Evolutionary conservation across 2,113 vertebrate genomes (phyloP).

Genomic region (Atrichornis clamosus): DNA sequence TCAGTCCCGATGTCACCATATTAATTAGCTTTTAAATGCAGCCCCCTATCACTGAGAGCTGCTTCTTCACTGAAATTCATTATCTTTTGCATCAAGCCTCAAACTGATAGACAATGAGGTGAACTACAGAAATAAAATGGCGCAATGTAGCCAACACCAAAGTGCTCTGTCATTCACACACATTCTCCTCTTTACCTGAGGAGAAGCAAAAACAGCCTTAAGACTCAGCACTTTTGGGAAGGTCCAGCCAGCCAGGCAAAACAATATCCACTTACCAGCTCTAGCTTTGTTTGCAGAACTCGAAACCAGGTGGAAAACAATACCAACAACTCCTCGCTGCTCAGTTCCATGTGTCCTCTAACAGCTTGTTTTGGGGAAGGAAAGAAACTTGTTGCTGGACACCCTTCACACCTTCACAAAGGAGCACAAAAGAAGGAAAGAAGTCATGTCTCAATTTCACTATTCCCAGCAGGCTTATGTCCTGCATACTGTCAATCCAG

Average conservation of each 20-base stretch:
- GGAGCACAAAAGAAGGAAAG: background rate
- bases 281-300: conserved; percentile 15
- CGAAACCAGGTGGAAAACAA: background rate
- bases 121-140: background rate
- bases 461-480: background rate
- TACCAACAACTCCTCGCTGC: fast-evolving
- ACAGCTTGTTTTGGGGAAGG: background rate
- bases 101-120: background rate
- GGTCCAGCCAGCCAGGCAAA: background rate
- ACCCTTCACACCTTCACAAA: background rate
- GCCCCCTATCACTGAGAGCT: background rate
- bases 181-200: background rate
- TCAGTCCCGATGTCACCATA: background rate
- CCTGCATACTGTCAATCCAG: conserved; percentile 23
- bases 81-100: background rate
- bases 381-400: background rate
- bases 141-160: background rate
- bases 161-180: background rate
- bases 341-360: background rate
- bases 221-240: background rate
- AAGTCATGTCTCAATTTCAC: background rate
- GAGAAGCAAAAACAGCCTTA: background rate
- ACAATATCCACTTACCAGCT: conserved; percentile 9
- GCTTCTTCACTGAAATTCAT: background rate
- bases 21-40: background rate